A percentile compares a stretch with the other conserved stretches of the same genome.
These are phyloP conservation scores for Zhuqinia jingwanae DNA, from an alignment of 2,888 invertebrate genomes.

Conservation along the genomic window DNA sequence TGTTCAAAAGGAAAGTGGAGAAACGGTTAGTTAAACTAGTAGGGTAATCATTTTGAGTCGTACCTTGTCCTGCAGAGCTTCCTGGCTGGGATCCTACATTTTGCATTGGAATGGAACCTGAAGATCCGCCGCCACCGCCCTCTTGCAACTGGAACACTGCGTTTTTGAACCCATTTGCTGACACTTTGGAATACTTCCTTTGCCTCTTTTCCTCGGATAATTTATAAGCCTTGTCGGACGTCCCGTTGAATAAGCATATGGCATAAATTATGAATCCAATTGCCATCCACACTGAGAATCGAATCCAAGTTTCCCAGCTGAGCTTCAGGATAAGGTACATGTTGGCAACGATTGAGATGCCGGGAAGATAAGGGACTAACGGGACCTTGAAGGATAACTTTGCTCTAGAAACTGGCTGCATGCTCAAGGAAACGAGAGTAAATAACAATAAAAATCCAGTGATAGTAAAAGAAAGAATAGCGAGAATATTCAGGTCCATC, in stretches of 20 bases:
- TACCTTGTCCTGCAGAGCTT: background rate
- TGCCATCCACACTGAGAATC: slow-evolving; percentile 83
- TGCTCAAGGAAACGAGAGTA: slow-evolving; percentile 66
- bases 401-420: slow-evolving; percentile 75
- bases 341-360: slow-evolving; percentile 82
- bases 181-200: slow-evolving; percentile 73
- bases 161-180: slow-evolving; percentile 71
- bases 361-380: slow-evolving; percentile 82
- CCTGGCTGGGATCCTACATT: background rate
- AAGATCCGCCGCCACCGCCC: background rate
- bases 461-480: slow-evolving; percentile 40
- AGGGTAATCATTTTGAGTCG: background rate
- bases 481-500: background rate
- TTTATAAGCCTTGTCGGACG: slow-evolving; percentile 73
- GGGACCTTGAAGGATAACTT: slow-evolving; percentile 81
- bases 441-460: slow-evolving; percentile 50
- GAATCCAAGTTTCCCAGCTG: slow-evolving; percentile 81
- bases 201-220: slow-evolving; percentile 44
- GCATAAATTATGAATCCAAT: slow-evolving; percentile 76
- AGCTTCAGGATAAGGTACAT: slow-evolving; percentile 82
- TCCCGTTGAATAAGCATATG: slow-evolving; percentile 74
- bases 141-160: slow-evolving; percentile 42
- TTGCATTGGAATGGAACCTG: background rate
- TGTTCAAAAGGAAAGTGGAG: slow-evolving; percentile 5
- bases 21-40: slow-evolving; percentile 3